Conservation (phyloP, 2,113 vertebrate species). For the Triplophysa tibetana region DNA sequence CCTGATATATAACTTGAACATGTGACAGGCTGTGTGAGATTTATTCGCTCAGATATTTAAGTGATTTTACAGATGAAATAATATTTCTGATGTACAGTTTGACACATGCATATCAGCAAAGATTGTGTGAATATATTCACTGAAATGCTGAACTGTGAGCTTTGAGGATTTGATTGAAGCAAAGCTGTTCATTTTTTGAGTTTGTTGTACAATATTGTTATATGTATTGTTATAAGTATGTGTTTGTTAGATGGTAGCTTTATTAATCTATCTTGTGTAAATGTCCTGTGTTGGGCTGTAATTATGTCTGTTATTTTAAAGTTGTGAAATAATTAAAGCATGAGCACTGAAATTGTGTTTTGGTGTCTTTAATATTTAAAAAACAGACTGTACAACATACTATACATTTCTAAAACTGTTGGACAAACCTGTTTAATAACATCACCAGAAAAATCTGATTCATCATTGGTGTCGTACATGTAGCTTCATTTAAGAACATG, state of each 20-base stretch:
- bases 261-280: slow-evolving; percentile 4
- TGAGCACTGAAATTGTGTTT: slow-evolving; percentile 2
- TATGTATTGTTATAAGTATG: background rate
- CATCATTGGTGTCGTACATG: too few species aligned
- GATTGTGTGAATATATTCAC: background rate
- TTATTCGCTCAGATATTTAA: background rate
- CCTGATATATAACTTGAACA: too few species aligned
- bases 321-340: slow-evolving; percentile 20
- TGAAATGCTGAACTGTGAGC: background rate
- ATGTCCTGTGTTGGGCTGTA: slow-evolving; percentile 14
- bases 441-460: too few species aligned
- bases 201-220: background rate
- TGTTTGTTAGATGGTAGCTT: background rate
- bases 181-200: background rate
- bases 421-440: too few species aligned
- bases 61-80: background rate
- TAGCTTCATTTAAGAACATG: too few species aligned
- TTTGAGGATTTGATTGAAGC: background rate
- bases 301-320: background rate
- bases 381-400: too few species aligned
- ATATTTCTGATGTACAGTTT: background rate
- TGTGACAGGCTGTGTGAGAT: background rate
- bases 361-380: background rate
- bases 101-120: background rate
- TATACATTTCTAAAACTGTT: too few species aligned